A percentile compares a stretch with the other conserved stretches of the same genome.
phyloP scores from a whole-genome alignment of 2,113 vertebrate species.

The Myanophis thanlyinensis region DNA sequence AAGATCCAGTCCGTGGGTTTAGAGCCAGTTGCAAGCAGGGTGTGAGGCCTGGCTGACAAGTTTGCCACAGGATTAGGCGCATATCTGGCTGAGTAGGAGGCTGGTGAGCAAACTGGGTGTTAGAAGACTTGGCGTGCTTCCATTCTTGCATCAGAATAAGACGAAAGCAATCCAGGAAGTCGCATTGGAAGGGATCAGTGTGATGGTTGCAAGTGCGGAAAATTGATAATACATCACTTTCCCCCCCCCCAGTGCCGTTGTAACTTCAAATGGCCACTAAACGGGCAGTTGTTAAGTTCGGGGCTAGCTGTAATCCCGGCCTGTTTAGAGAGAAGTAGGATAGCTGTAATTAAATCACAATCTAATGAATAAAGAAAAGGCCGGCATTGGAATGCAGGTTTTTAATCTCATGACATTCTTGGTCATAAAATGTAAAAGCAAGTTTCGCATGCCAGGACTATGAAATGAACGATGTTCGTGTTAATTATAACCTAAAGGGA shows the following conservation, averaged over 20 bases:
- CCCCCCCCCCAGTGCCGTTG: no score
- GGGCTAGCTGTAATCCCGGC: no score
- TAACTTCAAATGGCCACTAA: no score
- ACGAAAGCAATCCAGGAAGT: neutral
- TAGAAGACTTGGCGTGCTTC: neutral
- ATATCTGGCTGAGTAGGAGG: neutral
- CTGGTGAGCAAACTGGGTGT: neutral
- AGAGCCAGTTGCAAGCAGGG: neutral
- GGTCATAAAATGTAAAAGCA: neutral
- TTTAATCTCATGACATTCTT: neutral
- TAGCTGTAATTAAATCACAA: neutral
- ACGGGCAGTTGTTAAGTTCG: no score
- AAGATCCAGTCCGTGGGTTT: neutral
- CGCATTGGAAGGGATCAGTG: neutral
- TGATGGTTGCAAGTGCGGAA: no score
- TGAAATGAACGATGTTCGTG: neutral
- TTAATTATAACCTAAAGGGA: neutral
- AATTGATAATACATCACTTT: no score
- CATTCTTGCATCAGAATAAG: neutral
- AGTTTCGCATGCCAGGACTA: neutral
- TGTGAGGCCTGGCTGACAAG: neutral
- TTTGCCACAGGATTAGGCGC: neutral
- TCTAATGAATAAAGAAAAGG: neutral
- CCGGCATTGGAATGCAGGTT: no score
- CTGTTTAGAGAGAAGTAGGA: neutral